Conservation (phyloP, 1,140 invertebrate species). For the Leptinotarsa texana region DNA sequence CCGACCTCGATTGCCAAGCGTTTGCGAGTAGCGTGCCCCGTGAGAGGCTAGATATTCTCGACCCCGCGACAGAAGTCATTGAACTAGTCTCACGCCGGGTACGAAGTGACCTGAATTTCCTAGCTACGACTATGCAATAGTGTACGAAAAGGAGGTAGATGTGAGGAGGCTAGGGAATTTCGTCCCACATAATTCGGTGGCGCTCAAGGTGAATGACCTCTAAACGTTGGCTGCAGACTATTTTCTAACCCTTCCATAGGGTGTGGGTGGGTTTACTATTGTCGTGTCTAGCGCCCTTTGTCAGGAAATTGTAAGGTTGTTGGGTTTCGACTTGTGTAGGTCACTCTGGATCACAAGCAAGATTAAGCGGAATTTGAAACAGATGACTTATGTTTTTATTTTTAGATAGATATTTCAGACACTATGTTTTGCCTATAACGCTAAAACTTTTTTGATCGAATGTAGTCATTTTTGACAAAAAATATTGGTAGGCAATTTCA, state of each 20-base stretch:
- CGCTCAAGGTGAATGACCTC: constrained; percentile 50
- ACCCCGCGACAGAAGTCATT: constrained; percentile 40
- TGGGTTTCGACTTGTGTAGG: neutral
- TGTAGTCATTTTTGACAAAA: no score
- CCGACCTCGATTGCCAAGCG: constrained; percentile 49
- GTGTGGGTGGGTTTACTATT: neutral
- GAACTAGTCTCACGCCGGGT: constrained; percentile 47
- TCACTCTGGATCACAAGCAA: neutral
- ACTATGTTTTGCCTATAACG: no score
- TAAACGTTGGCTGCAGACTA: neutral
- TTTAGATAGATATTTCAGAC: neutral
- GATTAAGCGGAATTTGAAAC: neutral
- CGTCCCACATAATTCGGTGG: constrained; percentile 40
- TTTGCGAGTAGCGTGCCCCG: constrained; percentile 26
- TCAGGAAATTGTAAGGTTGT: neutral
- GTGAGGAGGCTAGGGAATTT: constrained; percentile 27
- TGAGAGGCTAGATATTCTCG: constrained; percentile 36
- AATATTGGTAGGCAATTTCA: no score
- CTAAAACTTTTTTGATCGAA: no score
- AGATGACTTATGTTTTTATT: neutral
- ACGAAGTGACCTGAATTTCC: constrained; percentile 49
- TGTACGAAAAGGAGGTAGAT: constrained; percentile 1
- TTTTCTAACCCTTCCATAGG: constrained; percentile 20
- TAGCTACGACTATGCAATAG: neutral
- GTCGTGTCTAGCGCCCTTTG: neutral